Conservation (phyloP, 2,113 vertebrate species). For the Agelaius phoeniceus region DNA sequence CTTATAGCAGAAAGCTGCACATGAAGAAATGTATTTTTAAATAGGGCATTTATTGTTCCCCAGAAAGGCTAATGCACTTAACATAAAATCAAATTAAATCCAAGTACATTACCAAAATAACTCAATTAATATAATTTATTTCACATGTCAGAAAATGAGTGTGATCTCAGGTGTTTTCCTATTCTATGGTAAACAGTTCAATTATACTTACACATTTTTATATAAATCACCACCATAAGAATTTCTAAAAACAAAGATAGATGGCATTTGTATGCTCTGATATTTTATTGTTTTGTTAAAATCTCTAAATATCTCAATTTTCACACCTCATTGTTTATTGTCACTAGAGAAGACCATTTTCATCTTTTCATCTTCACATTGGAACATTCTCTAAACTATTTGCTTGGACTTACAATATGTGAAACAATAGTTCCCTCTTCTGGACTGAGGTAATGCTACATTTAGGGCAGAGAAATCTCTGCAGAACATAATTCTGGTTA, state of each 20-base stretch:
- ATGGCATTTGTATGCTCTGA: constrained; percentile 8
- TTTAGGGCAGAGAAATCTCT: neutral
- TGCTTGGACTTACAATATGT: neutral
- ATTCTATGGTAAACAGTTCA: neutral
- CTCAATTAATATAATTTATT: neutral
- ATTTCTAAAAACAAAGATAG: neutral
- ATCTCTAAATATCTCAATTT: constrained; percentile 55
- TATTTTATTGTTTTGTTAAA: constrained; percentile 48
- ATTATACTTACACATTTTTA: neutral
- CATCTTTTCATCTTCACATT: constrained; percentile 40
- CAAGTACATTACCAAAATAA: neutral
- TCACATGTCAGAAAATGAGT: neutral
- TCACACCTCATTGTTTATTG: constrained; percentile 33
- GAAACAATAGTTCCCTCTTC: constrained; percentile 73
- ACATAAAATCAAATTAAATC: constrained; percentile 6
- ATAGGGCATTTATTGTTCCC: neutral
- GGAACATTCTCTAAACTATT: neutral
- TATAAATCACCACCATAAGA: neutral
- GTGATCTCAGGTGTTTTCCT: neutral
- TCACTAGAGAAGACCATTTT: constrained; percentile 39
- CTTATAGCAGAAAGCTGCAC: constrained; percentile 56
- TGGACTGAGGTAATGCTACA: constrained; percentile 44
- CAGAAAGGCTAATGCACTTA: neutral
- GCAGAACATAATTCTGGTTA: neutral
- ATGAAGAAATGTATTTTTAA: constrained; percentile 29